Evolutionary conservation across 2,888 invertebrate species (phyloP).

Genomic region (Harpalus rubripes): DNA sequence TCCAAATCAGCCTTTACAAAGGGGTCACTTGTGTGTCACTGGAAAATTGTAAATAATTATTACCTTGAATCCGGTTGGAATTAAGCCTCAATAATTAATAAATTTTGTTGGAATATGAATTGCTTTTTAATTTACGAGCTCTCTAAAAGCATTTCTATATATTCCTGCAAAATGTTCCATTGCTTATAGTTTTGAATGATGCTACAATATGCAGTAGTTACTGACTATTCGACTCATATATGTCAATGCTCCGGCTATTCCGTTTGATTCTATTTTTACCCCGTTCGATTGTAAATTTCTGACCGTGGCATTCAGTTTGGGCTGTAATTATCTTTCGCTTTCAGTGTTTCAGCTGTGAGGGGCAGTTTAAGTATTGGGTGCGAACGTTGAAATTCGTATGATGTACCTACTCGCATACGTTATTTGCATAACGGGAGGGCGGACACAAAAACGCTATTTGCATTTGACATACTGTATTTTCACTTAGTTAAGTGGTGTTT

Average conservation of each 20-base stretch:
- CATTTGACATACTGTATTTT: slow-evolving; percentile 45
- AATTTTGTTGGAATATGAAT: no score
- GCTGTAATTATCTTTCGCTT: slow-evolving; percentile 27
- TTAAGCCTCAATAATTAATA: no score
- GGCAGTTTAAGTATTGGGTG: slow-evolving; percentile 26
- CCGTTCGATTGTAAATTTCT: neutral
- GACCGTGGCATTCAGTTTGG: neutral
- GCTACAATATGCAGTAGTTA: neutral
- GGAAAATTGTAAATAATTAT: no score
- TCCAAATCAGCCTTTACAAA: no score
- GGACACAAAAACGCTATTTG: slow-evolving; percentile 36
- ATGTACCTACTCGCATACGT: neutral
- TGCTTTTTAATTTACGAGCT: no score
- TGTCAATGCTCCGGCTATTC: neutral
- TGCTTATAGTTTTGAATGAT: no score
- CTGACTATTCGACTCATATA: neutral
- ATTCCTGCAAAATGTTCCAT: no score
- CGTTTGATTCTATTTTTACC: neutral
- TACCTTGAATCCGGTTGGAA: no score
- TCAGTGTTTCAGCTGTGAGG: neutral
- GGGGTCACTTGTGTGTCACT: no score
- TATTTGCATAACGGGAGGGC: slow-evolving; percentile 40
- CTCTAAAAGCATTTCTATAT: no score
- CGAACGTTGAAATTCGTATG: no score
- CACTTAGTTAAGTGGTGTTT: slow-evolving; percentile 44